A percentile compares a stretch with the other conserved stretches of the same genome.
Conservation (phyloP, 2,113 vertebrate genomes). For the Oryzias javanicus region DNA sequence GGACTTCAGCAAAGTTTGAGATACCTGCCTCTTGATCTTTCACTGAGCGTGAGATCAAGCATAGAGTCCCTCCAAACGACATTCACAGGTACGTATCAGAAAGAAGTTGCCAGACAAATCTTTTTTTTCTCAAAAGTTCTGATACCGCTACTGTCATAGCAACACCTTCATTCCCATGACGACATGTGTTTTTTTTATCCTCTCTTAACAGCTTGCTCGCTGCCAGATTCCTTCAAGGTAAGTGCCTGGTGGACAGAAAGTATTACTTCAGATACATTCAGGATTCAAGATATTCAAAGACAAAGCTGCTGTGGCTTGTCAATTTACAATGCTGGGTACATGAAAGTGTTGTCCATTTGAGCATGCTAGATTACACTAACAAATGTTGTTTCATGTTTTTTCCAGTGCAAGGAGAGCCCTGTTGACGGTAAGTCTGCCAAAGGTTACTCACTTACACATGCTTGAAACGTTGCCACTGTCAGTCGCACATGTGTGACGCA, state of each 20-base stretch:
- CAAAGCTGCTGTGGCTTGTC: background rate
- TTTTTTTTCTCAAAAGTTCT: background rate
- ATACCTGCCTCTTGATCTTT: constrained; percentile 8
- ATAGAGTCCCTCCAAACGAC: constrained; percentile 1
- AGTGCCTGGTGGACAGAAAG: background rate
- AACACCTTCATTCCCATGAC: background rate
- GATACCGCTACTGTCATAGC: background rate
- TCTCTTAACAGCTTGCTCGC: constrained; percentile 27
- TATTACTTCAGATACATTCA: background rate
- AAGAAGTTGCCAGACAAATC: background rate
- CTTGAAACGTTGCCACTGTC: too few relatives aligned
- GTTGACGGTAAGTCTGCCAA: constrained; percentile 44
- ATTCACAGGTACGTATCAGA: constrained; percentile 24
- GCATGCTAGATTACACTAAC: constrained; percentile 6
- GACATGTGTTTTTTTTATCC: background rate
- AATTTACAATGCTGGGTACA: background rate
- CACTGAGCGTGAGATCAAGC: constrained; percentile 7
- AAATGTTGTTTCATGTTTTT: constrained; percentile 3
- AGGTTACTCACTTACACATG: background rate
- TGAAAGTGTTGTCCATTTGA: too few relatives aligned
- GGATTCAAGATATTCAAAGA: background rate
- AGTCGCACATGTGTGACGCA: too few relatives aligned
- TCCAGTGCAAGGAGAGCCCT: constrained; percentile 42
- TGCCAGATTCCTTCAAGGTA: constrained; percentile 20
- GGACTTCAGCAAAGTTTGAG: constrained; percentile 10